Conservation (phyloP, 2,888 invertebrate genomes). For the Caenorhabditis sp. region DNA sequence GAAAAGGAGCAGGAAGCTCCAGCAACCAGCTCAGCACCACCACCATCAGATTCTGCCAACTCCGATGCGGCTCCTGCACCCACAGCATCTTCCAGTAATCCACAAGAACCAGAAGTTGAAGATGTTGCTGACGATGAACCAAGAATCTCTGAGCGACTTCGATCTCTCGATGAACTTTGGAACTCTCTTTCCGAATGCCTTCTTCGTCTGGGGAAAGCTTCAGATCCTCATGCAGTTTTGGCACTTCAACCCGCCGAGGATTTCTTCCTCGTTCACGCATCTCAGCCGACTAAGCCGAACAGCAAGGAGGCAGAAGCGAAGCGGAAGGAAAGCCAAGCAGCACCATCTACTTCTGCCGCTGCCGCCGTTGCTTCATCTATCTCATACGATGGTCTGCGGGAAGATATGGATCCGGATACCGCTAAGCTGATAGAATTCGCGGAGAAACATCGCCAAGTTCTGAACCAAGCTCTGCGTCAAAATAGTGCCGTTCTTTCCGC, state of each 20-base stretch:
- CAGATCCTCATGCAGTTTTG: constrained; percentile 92
- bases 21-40: constrained; percentile 6
- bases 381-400: constrained; percentile 55
- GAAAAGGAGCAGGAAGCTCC: constrained; percentile 50
- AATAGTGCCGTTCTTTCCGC: constrained; percentile 79
- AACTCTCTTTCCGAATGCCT: constrained; percentile 90
- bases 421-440: constrained; percentile 91
- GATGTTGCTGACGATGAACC: constrained; percentile 52
- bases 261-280: constrained; percentile 92
- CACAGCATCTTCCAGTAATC: neutral
- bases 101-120: constrained; percentile 10
- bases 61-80: neutral
- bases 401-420: constrained; percentile 87
- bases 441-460: constrained; percentile 91
- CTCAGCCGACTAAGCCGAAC: constrained; percentile 34
- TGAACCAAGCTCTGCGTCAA: constrained; percentile 93
- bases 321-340: constrained; percentile 37
- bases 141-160: constrained; percentile 47
- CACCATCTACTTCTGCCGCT: constrained; percentile 26
- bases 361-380: constrained; percentile 45
- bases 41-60: constrained; percentile 18
- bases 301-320: constrained; percentile 58
- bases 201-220: constrained; percentile 89
- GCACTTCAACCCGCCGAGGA: constrained; percentile 92
- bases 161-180: constrained; percentile 86